Evolutionary conservation across 1,140 invertebrate species (phyloP), one percentile per base, ranked within the genome.

Genomic region (Sinella curviseta): DNA sequence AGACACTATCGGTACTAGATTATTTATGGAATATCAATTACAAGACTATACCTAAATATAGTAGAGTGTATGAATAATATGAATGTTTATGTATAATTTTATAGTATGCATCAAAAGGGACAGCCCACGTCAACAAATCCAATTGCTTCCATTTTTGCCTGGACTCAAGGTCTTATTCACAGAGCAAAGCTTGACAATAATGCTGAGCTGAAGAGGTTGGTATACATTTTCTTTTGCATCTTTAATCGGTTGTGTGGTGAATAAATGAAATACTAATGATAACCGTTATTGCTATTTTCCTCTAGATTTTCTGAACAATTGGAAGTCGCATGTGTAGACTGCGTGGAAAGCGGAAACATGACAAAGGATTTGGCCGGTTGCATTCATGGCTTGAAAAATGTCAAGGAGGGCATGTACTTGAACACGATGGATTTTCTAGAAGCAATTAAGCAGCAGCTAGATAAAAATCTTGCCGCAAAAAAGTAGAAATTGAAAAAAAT

Each of bases 111-210:
- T 86, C 93, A 94, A 86, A 91, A 93, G 87, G 94, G 94, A 31
- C 90, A 92, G 85, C 91, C 92, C 82, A 96, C 95, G 0, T 95
- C 94, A 67, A 96, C 95, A 39, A 96, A 96, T 88, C 93, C 95
- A 28, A 94, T 96, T 81, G 95, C 95, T 2, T 96, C 94, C 4
- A 96, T 97, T 82, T 97, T 94, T 89, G 95, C 95, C 0, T 97
- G 95, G 95, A 95, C 94, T 1, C 87, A 94, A 57, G 95, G 95
- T 17, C 88, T 97, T 28, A 88, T 90, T 55, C 95, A 97, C 85
- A 89, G 95, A 82, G 95, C 93, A 33, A 93, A 93, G 85, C 87
- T 97, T 1, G 95, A 97, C 84, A 88, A 89, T 60, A 96, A 94
- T 75, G 88, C 90, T 0, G 93, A 93, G 39, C 87, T 96, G 54